These are phyloP conservation scores for Melinopterus prodromus DNA, from an alignment of 2,888 invertebrate genomes.

Conservation along the genomic window DNA sequence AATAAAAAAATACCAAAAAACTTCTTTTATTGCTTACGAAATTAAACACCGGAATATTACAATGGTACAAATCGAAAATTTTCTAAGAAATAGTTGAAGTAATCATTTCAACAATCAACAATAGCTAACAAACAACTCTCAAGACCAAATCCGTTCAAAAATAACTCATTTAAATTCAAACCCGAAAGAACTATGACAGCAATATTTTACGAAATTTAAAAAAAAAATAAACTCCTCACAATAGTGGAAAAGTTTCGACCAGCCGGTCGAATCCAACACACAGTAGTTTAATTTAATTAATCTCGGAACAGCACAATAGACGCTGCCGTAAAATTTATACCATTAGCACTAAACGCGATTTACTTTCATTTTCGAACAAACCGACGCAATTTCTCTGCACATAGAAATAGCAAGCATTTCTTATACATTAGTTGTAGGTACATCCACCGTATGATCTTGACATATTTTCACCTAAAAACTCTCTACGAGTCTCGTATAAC, in stretches of 20 bases:
- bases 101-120: neutral
- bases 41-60: no score
- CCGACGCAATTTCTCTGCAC: neutral
- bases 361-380: conserved; percentile 4
- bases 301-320: neutral
- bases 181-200: neutral
- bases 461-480: conserved; percentile 4
- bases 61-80: no score
- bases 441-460: neutral
- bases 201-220: neutral
- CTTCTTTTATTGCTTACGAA: no score
- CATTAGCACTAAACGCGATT: neutral
- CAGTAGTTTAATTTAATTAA: neutral
- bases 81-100: neutral
- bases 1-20: no score
- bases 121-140: neutral
- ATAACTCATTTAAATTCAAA: neutral
- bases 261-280: neutral
- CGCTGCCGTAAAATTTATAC: neutral
- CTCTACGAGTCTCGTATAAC: neutral
- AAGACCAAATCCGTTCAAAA: no score
- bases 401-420: neutral
- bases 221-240: neutral
- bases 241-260: neutral
- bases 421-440: neutral